These are phyloP conservation scores for Eupithecia insigniata DNA, from an alignment of 2,888 invertebrate genomes.

Conservation along the genomic window DNA sequence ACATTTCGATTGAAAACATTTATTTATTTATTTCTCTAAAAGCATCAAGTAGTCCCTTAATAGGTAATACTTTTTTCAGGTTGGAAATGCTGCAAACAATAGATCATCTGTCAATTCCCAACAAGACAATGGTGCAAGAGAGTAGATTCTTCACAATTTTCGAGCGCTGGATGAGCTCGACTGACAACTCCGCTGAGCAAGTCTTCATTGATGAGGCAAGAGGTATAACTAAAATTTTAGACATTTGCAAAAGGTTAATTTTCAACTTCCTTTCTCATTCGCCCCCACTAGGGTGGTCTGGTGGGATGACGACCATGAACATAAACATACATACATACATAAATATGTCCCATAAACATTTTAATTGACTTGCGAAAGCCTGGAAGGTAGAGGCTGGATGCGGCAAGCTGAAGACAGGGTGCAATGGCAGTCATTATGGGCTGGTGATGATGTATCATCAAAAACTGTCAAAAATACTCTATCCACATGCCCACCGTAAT, in stretches of 20 bases:
- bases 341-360: too few species aligned
- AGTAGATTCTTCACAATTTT: conserved; percentile 94
- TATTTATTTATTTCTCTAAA: too few species aligned
- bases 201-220: conserved; percentile 74
- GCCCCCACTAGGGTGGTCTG: not conserved
- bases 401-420: not conserved
- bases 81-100: conserved; percentile 91
- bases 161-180: conserved; percentile 90
- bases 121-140: conserved; percentile 96
- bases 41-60: too few species aligned
- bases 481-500: not conserved
- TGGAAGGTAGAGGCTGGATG: not conserved
- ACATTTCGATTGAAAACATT: too few species aligned
- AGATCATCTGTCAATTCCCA: conserved; percentile 94
- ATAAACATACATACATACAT: too few species aligned
- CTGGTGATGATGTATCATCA: not conserved
- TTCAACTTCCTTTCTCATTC: not conserved
- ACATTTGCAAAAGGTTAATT: too few species aligned
- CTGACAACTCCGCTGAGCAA: conserved; percentile 59
- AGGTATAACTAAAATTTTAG: too few species aligned
- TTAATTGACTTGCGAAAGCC: not conserved
- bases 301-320: not conserved
- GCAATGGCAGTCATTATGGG: not conserved
- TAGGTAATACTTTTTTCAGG: conserved; percentile 71
- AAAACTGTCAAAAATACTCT: not conserved